Percentiles rank a stretch among this genome's conserved stretches.
Conservation (phyloP, 2,113 vertebrate species). For the Embiotoca jacksoni region DNA sequence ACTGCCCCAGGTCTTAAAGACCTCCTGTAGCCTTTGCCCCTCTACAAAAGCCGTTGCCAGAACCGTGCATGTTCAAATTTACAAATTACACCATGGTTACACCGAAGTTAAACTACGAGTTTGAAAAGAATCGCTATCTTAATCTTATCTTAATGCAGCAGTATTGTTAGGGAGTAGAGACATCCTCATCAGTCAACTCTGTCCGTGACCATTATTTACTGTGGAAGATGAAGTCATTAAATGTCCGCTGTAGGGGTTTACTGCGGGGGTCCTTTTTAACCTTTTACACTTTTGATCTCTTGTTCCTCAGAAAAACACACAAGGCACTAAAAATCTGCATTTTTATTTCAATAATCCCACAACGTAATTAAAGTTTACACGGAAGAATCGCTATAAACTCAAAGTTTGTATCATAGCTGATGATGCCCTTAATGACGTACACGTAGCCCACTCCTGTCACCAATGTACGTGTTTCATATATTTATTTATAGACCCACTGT, state of each 20-base stretch:
- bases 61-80: constrained; percentile 50
- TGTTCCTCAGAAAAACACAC: neutral
- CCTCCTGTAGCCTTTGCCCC: constrained; percentile 81
- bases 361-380: neutral
- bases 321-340: neutral
- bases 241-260: constrained; percentile 14
- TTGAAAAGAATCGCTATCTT: neutral
- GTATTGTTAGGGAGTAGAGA: constrained; percentile 7
- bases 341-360: neutral
- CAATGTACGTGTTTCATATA: constrained; percentile 14
- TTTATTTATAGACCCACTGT: constrained; percentile 62
- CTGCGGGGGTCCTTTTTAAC: constrained; percentile 15
- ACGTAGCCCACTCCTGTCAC: constrained; percentile 4
- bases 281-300: constrained; percentile 7
- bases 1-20: constrained; percentile 89
- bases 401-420: neutral
- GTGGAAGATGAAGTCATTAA: constrained; percentile 16
- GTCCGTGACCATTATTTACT: neutral
- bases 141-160: neutral
- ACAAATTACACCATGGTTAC: constrained; percentile 28
- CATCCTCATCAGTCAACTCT: neutral
- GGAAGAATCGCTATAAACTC: neutral
- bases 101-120: constrained; percentile 7
- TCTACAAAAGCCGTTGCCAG: constrained; percentile 49
- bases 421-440: neutral